Evolutionary conservation across 92 coral and sea anemone species (phyloP).

Genomic region (Hydrozoanthus gracilis): DNA sequence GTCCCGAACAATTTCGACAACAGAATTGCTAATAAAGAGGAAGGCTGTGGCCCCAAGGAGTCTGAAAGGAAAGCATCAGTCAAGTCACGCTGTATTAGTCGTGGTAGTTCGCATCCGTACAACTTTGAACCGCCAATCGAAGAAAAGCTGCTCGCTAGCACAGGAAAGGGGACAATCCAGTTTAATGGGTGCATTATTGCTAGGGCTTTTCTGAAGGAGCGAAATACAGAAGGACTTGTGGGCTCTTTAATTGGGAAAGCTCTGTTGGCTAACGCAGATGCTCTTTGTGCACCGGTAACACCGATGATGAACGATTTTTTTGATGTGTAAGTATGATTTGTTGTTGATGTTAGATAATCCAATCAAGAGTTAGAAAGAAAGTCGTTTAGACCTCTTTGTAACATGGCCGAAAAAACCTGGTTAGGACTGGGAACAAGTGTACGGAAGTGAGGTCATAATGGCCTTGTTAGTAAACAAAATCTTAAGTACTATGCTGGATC

Average conservation of each 20-base stretch:
- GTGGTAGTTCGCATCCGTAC: slow-evolving; percentile 76
- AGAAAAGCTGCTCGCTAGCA: slow-evolving; percentile 66
- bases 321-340: slow-evolving; percentile 85
- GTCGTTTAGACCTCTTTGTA: too few relatives aligned
- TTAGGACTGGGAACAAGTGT: too few relatives aligned
- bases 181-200: slow-evolving; percentile 89
- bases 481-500: too few relatives aligned
- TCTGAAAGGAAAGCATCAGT: slow-evolving; percentile 44
- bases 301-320: slow-evolving; percentile 89
- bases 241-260: slow-evolving; percentile 91
- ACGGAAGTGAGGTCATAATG: too few relatives aligned
- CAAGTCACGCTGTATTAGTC: slow-evolving; percentile 75
- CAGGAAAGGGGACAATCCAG: slow-evolving; percentile 87
- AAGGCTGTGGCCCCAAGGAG: slow-evolving; percentile 27
- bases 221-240: slow-evolving; percentile 86
- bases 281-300: slow-evolving; percentile 95
- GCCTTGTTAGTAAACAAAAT: too few relatives aligned
- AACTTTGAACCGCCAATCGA: slow-evolving; percentile 72
- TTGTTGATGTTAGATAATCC: not conserved
- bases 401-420: too few relatives aligned
- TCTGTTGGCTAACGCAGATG: slow-evolving; percentile 88
- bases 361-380: not conserved
- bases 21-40: slow-evolving; percentile 56
- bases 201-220: slow-evolving; percentile 92
- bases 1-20: slow-evolving; percentile 48